phyloP scores from a whole-genome alignment of 1,140 invertebrate genomes.

The Delia radicum region DNA sequence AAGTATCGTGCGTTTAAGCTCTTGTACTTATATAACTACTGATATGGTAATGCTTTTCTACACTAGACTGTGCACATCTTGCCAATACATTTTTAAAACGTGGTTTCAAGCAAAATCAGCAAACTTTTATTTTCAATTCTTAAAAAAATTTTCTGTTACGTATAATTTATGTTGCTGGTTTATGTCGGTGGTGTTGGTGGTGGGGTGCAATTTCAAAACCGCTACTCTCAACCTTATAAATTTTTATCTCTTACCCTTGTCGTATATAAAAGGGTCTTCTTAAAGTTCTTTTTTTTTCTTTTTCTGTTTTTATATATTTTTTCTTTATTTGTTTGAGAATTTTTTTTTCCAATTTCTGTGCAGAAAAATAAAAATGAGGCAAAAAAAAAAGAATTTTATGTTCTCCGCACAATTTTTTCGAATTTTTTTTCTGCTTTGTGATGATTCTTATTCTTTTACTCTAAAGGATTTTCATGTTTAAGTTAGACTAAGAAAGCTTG shows the following conservation, averaged over 20 bases:
- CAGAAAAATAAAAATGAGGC: not conserved
- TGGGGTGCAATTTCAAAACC: too few species aligned
- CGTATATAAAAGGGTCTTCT: not conserved
- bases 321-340: not conserved
- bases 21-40: too few species aligned
- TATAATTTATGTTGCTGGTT: too few species aligned
- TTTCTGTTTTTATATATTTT: not conserved
- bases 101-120: too few species aligned
- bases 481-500: conserved; percentile 1
- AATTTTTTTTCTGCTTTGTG: not conserved
- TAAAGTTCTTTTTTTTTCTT: not conserved
- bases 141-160: too few species aligned
- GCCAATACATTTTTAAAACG: too few species aligned
- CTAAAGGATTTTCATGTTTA: conserved; percentile 2
- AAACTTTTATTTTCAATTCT: too few species aligned
- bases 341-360: conserved; percentile 17
- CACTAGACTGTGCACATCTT: too few species aligned
- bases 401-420: not conserved
- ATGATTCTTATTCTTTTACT: conserved; percentile 18
- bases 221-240: not conserved
- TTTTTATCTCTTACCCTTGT: not conserved
- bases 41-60: too few species aligned
- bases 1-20: too few species aligned
- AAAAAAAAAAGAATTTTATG: not conserved
- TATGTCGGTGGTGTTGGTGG: too few species aligned